phyloP scores from a whole-genome alignment of 2,113 vertebrate species.

The Petroica traversi region DNA sequence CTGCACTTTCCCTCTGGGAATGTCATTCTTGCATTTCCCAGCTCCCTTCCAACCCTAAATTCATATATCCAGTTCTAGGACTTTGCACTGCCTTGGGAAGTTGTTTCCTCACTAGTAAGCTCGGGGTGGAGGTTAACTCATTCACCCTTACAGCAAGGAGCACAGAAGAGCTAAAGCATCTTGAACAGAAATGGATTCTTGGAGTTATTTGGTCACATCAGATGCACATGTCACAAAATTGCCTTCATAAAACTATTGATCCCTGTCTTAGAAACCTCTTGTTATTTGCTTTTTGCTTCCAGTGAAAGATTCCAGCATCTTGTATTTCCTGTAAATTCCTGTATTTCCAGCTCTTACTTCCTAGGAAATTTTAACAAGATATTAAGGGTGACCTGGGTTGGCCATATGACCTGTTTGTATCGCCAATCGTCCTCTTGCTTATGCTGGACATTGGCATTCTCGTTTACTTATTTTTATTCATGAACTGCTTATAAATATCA shows the following conservation, averaged over 20 bases:
- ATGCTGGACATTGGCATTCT: no score
- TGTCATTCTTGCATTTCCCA: not conserved
- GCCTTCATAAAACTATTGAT: not conserved
- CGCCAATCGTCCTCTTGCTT: no score
- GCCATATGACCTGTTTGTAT: no score
- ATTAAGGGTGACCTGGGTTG: no score
- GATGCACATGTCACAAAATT: not conserved
- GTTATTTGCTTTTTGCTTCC: not conserved
- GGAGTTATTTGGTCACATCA: not conserved
- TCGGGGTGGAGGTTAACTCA: not conserved
- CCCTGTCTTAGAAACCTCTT: not conserved
- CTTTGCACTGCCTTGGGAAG: not conserved
- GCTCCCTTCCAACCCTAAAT: not conserved
- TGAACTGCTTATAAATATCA: not conserved
- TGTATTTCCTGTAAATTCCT: not conserved
- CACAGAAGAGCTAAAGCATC: not conserved
- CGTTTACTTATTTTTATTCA: not conserved
- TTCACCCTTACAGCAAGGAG: not conserved
- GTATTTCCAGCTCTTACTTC: not conserved
- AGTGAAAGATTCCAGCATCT: not conserved
- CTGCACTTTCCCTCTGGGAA: accelerated
- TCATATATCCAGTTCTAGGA: not conserved
- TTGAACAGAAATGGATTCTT: not conserved
- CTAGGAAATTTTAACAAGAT: not conserved
- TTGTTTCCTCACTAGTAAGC: not conserved